phyloP scores from a whole-genome alignment of 2,113 vertebrate genomes.

The Herpailurus yagouaroundi region DNA sequence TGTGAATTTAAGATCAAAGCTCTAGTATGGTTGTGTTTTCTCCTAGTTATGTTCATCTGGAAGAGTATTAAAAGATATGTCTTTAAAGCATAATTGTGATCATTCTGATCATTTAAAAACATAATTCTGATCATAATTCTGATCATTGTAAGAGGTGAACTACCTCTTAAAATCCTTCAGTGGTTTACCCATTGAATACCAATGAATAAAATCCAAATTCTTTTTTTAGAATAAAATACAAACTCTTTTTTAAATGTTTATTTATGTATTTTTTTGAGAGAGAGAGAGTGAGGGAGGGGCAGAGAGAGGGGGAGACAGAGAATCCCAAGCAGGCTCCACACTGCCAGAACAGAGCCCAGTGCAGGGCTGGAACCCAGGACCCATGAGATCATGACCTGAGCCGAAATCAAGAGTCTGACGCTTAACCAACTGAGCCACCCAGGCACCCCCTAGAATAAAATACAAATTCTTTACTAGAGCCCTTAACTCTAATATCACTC shows the following conservation, averaged over 20 bases:
- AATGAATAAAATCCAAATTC: too few relatives aligned
- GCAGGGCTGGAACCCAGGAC: too few relatives aligned
- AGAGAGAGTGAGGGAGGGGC: too few relatives aligned
- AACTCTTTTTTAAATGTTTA: too few relatives aligned
- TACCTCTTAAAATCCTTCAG: not conserved
- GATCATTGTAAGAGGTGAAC: not conserved
- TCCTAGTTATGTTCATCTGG: not conserved
- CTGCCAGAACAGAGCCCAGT: too few relatives aligned
- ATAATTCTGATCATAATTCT: not conserved
- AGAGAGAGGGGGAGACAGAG: too few relatives aligned
- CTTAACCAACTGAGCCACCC: too few relatives aligned
- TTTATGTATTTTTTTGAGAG: too few relatives aligned
- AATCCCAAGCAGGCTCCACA: too few relatives aligned
- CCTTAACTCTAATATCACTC: not conserved
- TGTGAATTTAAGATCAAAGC: slow-evolving; percentile 13
- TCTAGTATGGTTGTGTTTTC: not conserved
- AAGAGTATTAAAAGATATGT: not conserved
- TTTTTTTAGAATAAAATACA: too few relatives aligned
- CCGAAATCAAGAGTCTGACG: too few relatives aligned
- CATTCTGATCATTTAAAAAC: not conserved
- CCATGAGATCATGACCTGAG: too few relatives aligned
- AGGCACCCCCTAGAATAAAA: not conserved
- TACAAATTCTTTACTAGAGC: not conserved
- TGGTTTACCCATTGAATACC: not conserved
- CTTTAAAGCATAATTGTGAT: not conserved